Percentiles rank a stretch among this genome's conserved stretches.
Evolutionary conservation across 2,888 invertebrate species (phyloP).

Genomic region (Lasioglossum morio): DNA sequence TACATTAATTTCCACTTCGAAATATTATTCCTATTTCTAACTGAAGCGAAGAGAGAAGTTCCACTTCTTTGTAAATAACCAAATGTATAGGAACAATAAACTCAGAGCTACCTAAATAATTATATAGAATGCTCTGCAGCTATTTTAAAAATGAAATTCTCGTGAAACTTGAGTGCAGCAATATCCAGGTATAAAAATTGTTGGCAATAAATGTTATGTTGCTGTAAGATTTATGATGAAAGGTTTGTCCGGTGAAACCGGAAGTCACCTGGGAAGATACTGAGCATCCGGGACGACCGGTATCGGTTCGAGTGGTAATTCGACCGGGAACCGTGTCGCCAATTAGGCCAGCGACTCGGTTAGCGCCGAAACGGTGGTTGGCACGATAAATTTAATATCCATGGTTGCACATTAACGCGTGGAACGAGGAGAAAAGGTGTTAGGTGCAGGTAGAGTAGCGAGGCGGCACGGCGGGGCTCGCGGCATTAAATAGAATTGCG

Average conservation of each 20-base stretch:
- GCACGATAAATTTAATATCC: constrained; percentile 80
- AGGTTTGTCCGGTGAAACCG: background rate
- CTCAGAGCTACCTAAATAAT: background rate
- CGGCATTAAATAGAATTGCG: constrained; percentile 82
- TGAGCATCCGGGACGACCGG: constrained; percentile 7
- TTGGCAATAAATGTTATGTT: background rate
- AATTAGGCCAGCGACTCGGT: constrained; percentile 81
- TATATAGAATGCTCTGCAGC: background rate
- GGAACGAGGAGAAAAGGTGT: constrained; percentile 66
- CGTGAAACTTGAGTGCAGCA: background rate
- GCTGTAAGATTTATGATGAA: background rate
- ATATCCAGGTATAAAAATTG: background rate
- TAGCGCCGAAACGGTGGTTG: constrained; percentile 78
- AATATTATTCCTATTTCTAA: background rate
- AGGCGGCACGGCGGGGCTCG: constrained; percentile 68
- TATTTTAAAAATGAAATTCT: no score
- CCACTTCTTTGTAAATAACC: background rate
- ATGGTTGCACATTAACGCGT: constrained; percentile 55
- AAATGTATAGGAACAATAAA: background rate
- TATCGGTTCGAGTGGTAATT: constrained; percentile 72
- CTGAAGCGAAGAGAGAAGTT: no score
- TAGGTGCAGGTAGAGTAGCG: constrained; percentile 49
- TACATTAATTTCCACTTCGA: background rate
- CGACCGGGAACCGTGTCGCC: constrained; percentile 74
- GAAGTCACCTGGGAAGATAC: background rate